Conservation (phyloP, 64 coral and sea anemone genomes). For the Acropora tenuis region DNA sequence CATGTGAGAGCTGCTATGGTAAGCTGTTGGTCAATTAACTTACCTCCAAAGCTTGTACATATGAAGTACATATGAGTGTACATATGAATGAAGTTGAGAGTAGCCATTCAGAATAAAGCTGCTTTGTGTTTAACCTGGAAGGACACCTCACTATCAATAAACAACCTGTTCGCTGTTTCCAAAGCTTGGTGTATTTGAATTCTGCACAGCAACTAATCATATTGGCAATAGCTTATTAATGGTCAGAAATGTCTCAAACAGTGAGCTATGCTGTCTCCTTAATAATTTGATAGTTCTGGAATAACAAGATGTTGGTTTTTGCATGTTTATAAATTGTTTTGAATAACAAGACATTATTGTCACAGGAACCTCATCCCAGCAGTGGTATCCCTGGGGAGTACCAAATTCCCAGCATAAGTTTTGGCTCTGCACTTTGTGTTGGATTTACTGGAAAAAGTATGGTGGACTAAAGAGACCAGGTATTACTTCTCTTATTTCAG, state of each 20-base stretch:
- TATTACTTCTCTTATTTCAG: conserved; percentile 4
- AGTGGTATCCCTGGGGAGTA: conserved; percentile 97
- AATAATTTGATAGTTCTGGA: no score
- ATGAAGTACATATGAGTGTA: not conserved
- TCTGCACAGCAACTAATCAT: no score
- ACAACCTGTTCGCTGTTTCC: no score
- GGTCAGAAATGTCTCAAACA: no score
- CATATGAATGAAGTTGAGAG: no score
- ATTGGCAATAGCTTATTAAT: no score
- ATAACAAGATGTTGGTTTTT: not conserved
- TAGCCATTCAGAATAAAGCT: no score
- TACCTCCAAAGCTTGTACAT: not conserved
- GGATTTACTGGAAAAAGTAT: conserved; percentile 99
- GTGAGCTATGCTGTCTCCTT: no score
- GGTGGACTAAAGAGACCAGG: conserved; percentile 98
- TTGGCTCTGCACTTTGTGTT: conserved; percentile 96
- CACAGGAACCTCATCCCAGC: conserved; percentile 75
- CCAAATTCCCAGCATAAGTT: conserved; percentile 83
- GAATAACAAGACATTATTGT: not conserved
- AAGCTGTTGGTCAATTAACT: not conserved
- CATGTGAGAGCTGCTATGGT: conserved; percentile 96
- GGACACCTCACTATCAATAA: no score
- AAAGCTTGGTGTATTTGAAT: no score
- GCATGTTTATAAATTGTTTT: not conserved
- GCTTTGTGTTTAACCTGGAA: no score